Evolutionary conservation across 2,888 invertebrate genomes (phyloP), one percentile per base, ranked within the genome.

Genomic region (Melinaea marsaeus): DNA sequence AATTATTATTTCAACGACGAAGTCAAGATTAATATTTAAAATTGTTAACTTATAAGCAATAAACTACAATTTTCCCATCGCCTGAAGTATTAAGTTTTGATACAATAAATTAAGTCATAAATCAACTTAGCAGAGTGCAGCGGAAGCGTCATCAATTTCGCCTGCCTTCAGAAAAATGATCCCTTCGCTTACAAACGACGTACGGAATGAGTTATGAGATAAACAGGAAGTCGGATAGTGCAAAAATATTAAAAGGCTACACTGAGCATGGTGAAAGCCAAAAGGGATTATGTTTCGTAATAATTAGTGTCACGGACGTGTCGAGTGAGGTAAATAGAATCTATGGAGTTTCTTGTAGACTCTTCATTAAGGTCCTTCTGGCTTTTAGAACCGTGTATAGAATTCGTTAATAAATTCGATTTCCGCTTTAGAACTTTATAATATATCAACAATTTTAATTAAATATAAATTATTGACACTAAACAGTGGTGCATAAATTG

Each of bases 141-240:
- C 51, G 46, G 63, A 62, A 64, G 64, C 60, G 61, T 67, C 69
- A 66, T 70, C 66, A 67, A 69, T 67, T 68, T 64, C 58, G 63
- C 62, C 59, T 56, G 68, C 61, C 68, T 65, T 66, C 60, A 63
- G 67, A 70, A 70, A 69, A 70, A 70, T 66, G 69, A 65, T 67
- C 61, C 63, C 57, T 63, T 13, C 47, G 47, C 51, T 51, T 32
- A 51, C 51, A 51, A 51, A 11, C 51, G 51, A 51, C 51, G 51
- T 51, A 7, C 11, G 32, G 32, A 51, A 51, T 51, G 51, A 51
- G 11, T 32, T 51, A 51, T 51, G 51, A 32, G 51, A 51, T 32
- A 51, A 9, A 32, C 42, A 32, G 51, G 11, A 51, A 32, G 32
- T 9, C 6, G 32, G 32, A 51, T 51, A 51, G 51, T 51, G 22